Evolutionary conservation across 2,888 invertebrate genomes (phyloP), one percentile per base, ranked within the genome.

Genomic region (Agonopterix subpropinquella): DNA sequence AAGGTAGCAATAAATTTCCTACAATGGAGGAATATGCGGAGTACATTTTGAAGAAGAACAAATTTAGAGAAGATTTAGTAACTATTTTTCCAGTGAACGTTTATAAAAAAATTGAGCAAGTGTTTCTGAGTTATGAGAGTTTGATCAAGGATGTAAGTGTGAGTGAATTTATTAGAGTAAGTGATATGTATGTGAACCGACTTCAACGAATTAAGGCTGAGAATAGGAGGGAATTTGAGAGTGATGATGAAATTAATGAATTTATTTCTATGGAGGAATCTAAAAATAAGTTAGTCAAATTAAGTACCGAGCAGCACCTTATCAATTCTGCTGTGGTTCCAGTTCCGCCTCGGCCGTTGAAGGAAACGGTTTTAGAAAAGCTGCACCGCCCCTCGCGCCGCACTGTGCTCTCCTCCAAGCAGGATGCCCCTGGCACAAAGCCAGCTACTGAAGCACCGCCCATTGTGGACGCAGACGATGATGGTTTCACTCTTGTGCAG

Each of bases 141-240:
- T n/a, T 57, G 45, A 44, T 55, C n/a, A 42, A 18, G 5, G 51
- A 55, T 11, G 55, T 61, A 4, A 55, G 53, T 2, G 55, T 58
- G 4, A 47, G 15, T 5, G 10, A 54, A 39, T 65, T 64, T 46
- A 53, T 64, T 44, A 36, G 51, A 2, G 54, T 57, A 8, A 42
- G 46, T 15, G 57, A 57, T 45, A 41, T 4, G 10, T 53, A 53
- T 43, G 55, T 54, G 8, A 51, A n/a, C 43, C 56, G 65, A 46
- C 18, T 39, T 46, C 51, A 58, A 44, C 59, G 65, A 36, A 51
- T 65, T 18, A 62, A 62, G 56, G 59, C 54, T 0, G 65, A 65
- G 59, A 53, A 53, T 36, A 45, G 35, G 49, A 46, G 57, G 15
- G 54, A 56, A 9, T 62, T 62, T 28, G 48, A 42, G 35, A 50